Base-by-base conservation (phyloP, 2,888 invertebrate species). In the Synergus umbraculus region DNA sequence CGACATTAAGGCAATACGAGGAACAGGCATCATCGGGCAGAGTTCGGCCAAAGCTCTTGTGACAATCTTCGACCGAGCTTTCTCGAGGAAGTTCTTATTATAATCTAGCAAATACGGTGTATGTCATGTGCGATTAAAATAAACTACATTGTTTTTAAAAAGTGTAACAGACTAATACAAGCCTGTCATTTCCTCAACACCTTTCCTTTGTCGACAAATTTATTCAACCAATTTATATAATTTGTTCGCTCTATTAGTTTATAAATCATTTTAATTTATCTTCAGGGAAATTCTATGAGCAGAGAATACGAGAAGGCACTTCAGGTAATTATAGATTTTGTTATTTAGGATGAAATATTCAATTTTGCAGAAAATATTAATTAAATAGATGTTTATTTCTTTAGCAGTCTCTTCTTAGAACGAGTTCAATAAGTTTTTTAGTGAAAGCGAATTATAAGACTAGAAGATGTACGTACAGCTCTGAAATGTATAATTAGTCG, bases 91-190 rank as follows among this genome's bases (percentile, higher is more conserved):
- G 87, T 88, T 86, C 88, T 91, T 89, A 91, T 90, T 90, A 90
- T 89, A 90, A 90, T 88, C 90, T 92, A 92, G 91, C 88, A 89
- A 90, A 90, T 91, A 92, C 90, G 90, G 90, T 92, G 92, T 92
- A 92, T 92, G 91, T 92, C 92, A 91, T 92, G 92, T 92, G 92
- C 92, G 92, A 92, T 90, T 92, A 90, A 90, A 92, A 92, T 92
- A 92, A 92, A 92, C 90, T 88, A 92, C 90, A 92, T 91, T 91
- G 91, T 92, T 92, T 92, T 90, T 91, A 92, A 92, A 90, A 90
- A 89, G 88, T 29, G n/a, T 73, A 49, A 73, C 37, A 73, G 1
- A 73, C 37, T 46, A 12, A 22, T 46, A 46, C 46, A 67, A 10
- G 73, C 73, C 49, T 73, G 66, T 66, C 43, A 73, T 73, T 73